A percentile compares a stretch with the other conserved stretches of the same genome.
phyloP scores from a whole-genome alignment of 92 coral and sea anemone species.

The Zoanthus sansibaricus region DNA sequence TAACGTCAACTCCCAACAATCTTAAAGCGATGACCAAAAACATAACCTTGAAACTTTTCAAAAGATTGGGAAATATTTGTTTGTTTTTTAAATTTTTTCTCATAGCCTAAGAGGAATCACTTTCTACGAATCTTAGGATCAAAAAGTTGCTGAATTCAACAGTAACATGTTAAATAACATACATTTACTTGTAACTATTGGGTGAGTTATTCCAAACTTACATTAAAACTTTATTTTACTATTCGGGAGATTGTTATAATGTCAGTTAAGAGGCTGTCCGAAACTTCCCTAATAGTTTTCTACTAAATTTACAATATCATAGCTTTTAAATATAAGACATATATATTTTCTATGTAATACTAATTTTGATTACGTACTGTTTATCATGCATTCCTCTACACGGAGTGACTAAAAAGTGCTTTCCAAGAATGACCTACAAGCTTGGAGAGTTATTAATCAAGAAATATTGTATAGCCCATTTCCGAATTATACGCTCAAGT shows the following conservation, averaged over 20 bases:
- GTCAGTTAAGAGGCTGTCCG: neutral
- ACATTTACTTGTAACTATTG: neutral
- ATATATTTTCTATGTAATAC: neutral
- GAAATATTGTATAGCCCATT: too few species aligned
- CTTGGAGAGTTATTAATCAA: too few species aligned
- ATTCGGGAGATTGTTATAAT: neutral
- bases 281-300: neutral
- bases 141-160: too few species aligned
- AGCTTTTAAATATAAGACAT: neutral
- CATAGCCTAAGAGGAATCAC: neutral
- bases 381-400: too few species aligned
- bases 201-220: neutral
- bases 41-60: neutral
- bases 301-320: neutral
- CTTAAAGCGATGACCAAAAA: neutral
- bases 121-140: neutral
- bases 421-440: too few species aligned
- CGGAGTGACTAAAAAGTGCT: too few species aligned
- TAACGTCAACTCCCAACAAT: too few species aligned
- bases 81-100: neutral
- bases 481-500: too few species aligned
- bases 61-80: neutral
- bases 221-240: neutral
- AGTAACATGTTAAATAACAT: neutral
- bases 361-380: neutral